Conservation (phyloP, 2,797 vertebrate genomes). For the Phaenicophaeus curvirostris region DNA sequence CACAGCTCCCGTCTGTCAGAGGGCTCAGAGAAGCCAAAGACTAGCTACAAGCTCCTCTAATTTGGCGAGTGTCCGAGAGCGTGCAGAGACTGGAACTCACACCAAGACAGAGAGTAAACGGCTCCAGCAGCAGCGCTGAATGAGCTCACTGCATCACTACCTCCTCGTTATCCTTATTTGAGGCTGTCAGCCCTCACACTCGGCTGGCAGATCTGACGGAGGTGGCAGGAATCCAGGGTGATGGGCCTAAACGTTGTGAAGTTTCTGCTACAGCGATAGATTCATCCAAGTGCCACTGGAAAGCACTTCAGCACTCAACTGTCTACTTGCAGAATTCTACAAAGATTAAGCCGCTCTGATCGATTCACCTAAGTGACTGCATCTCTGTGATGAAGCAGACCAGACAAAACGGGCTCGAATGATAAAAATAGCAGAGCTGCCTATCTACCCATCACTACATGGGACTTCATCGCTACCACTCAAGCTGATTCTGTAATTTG, state of each 20-base stretch:
- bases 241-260: neutral
- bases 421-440: neutral
- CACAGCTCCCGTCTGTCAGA: neutral
- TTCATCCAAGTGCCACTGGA: neutral
- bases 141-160: neutral
- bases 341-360: neutral
- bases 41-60: neutral
- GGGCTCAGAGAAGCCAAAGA: neutral
- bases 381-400: neutral
- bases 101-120: neutral
- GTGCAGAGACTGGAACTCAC: neutral
- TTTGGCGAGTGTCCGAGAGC: neutral
- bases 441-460: fast-evolving
- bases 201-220: constrained; percentile 13
- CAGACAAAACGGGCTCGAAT: constrained; percentile 29
- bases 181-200: neutral
- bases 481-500: neutral
- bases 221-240: neutral
- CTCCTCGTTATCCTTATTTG: neutral
- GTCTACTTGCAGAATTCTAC: neutral
- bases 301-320: neutral
- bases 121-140: neutral
- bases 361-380: neutral
- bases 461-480: neutral
- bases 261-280: neutral